Conservation (phyloP, 2,797 vertebrate genomes). For the Syngnathus rostellatus region DNA sequence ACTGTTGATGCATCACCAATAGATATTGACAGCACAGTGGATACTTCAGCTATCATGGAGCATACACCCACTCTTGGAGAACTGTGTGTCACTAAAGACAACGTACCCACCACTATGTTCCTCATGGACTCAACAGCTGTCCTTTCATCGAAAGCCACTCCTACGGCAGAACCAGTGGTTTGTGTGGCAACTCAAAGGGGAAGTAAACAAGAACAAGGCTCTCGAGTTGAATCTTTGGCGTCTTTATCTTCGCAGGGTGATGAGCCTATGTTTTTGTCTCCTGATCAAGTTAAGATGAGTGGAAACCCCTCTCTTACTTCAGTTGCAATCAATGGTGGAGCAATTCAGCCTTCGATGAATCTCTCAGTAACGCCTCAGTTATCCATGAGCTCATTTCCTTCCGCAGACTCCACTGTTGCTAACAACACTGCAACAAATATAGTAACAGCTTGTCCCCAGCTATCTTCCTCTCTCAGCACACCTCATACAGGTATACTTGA, state of each 20-base stretch:
- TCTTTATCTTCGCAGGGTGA: conserved; percentile 6
- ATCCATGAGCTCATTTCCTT: background rate
- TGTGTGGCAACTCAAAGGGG: conserved; percentile 18
- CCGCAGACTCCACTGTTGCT: conserved; percentile 1
- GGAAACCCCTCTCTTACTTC: conserved; percentile 20
- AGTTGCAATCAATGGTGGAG: conserved; percentile 11
- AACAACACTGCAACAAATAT: background rate
- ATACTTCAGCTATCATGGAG: conserved; percentile 29
- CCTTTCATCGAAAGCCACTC: conserved; percentile 8
- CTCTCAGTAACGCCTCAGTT: conserved; percentile 12
- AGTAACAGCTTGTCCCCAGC: background rate
- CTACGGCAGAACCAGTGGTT: conserved; percentile 8
- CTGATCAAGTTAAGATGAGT: conserved; percentile 2
- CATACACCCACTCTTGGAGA: conserved; percentile 5
- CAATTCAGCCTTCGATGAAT: conserved; percentile 11
- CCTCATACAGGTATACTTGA: background rate
- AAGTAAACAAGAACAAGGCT: conserved; percentile 12
- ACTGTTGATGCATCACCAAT: conserved; percentile 39
- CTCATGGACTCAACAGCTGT: conserved; percentile 8
- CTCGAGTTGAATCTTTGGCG: conserved; percentile 6
- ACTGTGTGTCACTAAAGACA: conserved; percentile 17
- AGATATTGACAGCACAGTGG: conserved; percentile 53
- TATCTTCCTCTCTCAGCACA: background rate
- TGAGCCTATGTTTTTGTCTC: conserved; percentile 14
- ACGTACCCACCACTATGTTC: conserved; percentile 5